Conservation (phyloP, 2,888 invertebrate genomes). For the Drosophila percnosoma region DNA sequence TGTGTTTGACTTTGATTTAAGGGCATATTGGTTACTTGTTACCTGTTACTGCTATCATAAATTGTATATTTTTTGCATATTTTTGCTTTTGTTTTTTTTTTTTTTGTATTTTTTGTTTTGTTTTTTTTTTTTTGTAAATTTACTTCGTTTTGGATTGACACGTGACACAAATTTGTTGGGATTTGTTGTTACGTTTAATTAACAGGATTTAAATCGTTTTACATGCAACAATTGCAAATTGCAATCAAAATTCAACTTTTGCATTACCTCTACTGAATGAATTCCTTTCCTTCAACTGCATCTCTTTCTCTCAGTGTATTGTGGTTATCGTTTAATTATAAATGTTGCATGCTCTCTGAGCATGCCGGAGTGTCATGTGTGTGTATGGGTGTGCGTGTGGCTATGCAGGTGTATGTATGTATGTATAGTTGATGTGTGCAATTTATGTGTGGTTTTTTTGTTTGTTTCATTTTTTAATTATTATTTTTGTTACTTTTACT, state of each 20-base stretch:
- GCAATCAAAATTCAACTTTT: conserved; percentile 54
- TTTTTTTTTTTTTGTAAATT: conserved; percentile 48
- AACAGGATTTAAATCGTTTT: conserved; percentile 60
- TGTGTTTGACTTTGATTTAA: conserved; percentile 72
- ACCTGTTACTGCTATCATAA: conserved; percentile 49
- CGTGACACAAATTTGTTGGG: conserved; percentile 45
- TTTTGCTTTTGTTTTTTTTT: conserved; percentile 8
- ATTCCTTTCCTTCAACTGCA: conserved; percentile 9
- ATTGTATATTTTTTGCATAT: conserved; percentile 31
- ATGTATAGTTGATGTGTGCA: conserved; percentile 33
- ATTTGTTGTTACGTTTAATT: conserved; percentile 40
- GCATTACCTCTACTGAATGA: conserved; percentile 49
- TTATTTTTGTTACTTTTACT: conserved; percentile 50
- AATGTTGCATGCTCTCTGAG: conserved; percentile 67
- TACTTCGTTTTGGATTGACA: conserved; percentile 63
- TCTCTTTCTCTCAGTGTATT: conserved; percentile 39
- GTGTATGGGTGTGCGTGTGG: conserved; percentile 14
- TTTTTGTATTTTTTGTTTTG: conserved; percentile 2
- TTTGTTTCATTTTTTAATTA: conserved; percentile 50
- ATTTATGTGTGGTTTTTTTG: conserved; percentile 30
- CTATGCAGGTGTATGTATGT: conserved; percentile 9
- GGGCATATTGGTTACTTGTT: conserved; percentile 70
- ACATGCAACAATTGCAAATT: conserved; percentile 51
- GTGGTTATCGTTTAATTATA: conserved; percentile 53
- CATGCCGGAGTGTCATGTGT: conserved; percentile 56